phyloP scores from a whole-genome alignment of 1,140 invertebrate species.

The Aphis craccivora region DNA sequence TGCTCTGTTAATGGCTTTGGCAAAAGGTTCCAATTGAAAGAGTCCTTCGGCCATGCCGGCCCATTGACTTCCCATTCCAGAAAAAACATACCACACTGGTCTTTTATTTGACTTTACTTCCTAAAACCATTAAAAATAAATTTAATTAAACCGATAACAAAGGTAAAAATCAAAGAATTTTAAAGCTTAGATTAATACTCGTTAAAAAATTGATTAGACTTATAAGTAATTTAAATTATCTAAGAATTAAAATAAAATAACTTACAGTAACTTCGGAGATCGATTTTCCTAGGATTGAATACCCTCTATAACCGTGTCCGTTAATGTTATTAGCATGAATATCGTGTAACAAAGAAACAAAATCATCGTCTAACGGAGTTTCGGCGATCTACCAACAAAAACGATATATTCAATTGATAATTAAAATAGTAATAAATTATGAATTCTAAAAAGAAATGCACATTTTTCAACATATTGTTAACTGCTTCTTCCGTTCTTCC shows the following conservation, averaged over 20 bases:
- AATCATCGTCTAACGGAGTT: constrained; percentile 75
- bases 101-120: constrained; percentile 36
- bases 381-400: constrained; percentile 63
- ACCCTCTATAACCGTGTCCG: constrained; percentile 81
- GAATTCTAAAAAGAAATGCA: constrained; percentile 60
- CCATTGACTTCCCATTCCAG: constrained; percentile 76
- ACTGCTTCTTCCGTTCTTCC: constrained; percentile 87
- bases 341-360: constrained; percentile 78
- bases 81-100: constrained; percentile 67
- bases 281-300: constrained; percentile 72
- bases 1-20: constrained; percentile 70
- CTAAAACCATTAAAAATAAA: constrained; percentile 30
- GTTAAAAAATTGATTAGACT: neutral
- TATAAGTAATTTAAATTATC: neutral
- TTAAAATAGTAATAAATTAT: neutral
- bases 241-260: constrained; percentile 37
- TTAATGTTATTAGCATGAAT: constrained; percentile 75
- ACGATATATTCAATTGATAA: neutral
- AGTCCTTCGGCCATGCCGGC: constrained; percentile 70
- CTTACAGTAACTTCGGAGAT: constrained; percentile 66
- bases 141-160: neutral
- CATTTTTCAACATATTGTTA: constrained; percentile 72
- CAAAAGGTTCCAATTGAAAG: constrained; percentile 74
- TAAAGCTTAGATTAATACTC: too few relatives aligned
- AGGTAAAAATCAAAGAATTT: neutral